phyloP scores from a whole-genome alignment of 2,797 vertebrate species.

The Lacerta viridis region DNA sequence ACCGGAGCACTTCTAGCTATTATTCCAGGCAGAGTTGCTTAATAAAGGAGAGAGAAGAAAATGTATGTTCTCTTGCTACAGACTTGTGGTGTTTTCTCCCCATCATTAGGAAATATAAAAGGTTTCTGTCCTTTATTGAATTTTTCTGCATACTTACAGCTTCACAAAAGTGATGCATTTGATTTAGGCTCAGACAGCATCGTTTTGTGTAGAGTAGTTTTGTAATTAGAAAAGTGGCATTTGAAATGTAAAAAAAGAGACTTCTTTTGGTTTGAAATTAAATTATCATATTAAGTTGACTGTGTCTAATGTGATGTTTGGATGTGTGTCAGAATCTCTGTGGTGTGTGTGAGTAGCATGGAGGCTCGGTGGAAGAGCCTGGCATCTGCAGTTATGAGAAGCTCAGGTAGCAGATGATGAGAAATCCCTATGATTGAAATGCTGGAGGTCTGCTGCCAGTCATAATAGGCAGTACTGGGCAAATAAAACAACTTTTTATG shows the following conservation, averaged over 20 bases:
- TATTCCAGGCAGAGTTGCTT: constrained; percentile 13
- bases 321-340: not conserved
- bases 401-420: too few species aligned
- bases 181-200: not conserved
- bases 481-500: too few species aligned
- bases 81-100: not conserved
- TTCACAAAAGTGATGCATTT: not conserved
- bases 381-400: too few species aligned
- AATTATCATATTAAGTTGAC: not conserved
- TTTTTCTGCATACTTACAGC: not conserved
- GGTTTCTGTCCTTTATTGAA: not conserved
- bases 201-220: not conserved
- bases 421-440: too few species aligned
- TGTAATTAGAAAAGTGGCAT: not conserved
- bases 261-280: not conserved
- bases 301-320: not conserved
- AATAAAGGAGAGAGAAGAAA: constrained; percentile 17
- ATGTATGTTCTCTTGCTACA: not conserved
- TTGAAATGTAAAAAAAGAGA: not conserved
- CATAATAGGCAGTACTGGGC: too few species aligned
- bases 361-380: too few species aligned
- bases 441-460: too few species aligned
- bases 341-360: not conserved
- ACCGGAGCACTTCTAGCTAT: constrained; percentile 3
- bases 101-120: constrained; percentile 9